A percentile compares a stretch with the other conserved stretches of the same genome.
These are phyloP conservation scores for Steinernema khuongi DNA, from an alignment of 1,140 invertebrate genomes.

Conservation along the genomic window DNA sequence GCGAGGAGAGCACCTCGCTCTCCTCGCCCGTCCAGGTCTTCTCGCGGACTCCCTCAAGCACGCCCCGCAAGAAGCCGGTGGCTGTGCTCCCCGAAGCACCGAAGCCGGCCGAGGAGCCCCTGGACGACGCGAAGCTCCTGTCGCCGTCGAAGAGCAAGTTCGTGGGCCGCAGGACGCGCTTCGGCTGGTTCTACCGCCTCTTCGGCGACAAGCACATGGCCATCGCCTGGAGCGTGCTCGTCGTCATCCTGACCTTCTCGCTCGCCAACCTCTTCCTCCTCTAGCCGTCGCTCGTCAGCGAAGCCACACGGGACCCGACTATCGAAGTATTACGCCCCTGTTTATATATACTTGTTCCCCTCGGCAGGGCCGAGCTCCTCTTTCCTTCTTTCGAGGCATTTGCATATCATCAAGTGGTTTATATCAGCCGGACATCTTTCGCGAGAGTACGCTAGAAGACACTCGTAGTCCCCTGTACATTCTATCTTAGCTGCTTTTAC, in stretches of 20 bases:
- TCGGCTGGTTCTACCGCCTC: constrained; percentile 6
- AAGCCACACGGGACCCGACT: background rate
- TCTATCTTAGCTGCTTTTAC: constrained; percentile 2
- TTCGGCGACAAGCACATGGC: background rate
- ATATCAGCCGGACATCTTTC: constrained; percentile 13
- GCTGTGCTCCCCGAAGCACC: background rate
- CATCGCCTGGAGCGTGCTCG: background rate
- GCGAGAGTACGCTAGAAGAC: background rate
- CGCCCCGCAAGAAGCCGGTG: background rate
- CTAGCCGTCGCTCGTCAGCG: background rate
- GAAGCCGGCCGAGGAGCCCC: background rate
- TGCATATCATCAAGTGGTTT: background rate
- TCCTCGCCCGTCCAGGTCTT: background rate
- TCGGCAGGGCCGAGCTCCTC: constrained; percentile 2
- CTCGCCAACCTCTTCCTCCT: background rate
- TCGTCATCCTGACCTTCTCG: background rate
- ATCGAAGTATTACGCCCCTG: background rate
- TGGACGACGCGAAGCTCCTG: background rate
- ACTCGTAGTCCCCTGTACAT: background rate
- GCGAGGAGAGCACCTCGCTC: background rate
- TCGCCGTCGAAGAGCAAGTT: background rate
- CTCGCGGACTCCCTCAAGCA: background rate
- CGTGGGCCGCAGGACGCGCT: background rate
- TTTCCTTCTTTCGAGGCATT: constrained; percentile 14
- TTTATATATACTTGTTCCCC: background rate